Evolutionary conservation across 2,888 invertebrate species (phyloP).

Genomic region (Eremobia ochroleuca): DNA sequence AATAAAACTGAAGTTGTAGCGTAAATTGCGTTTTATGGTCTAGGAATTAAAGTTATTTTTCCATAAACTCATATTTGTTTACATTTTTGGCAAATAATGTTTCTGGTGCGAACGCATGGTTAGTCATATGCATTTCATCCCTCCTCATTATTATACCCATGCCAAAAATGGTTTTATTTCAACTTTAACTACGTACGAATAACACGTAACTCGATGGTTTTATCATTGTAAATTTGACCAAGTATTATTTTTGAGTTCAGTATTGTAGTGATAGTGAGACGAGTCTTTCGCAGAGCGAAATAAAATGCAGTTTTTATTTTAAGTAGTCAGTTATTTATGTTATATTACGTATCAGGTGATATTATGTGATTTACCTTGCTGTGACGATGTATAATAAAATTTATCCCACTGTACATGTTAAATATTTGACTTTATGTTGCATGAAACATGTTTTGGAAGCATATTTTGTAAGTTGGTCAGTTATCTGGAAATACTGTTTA

Average conservation of each 20-base stretch:
- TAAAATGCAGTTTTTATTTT: slow-evolving; percentile 76
- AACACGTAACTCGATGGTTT: slow-evolving; percentile 47
- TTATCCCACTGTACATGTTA: slow-evolving; percentile 61
- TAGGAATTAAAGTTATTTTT: no score
- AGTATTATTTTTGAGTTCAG: slow-evolving; percentile 78
- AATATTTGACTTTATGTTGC: slow-evolving; percentile 55
- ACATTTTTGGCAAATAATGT: no score
- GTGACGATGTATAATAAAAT: slow-evolving; percentile 80
- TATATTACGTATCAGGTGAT: slow-evolving; percentile 82
- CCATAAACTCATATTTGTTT: no score
- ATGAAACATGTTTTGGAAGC: slow-evolving; percentile 33
- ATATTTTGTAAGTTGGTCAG: slow-evolving; percentile 58
- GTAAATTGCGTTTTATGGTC: no score
- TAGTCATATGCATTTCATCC: slow-evolving; percentile 2
- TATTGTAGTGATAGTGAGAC: slow-evolving; percentile 83
- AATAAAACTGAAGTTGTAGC: no score
- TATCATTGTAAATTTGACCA: slow-evolving; percentile 64
- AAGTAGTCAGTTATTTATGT: slow-evolving; percentile 76
- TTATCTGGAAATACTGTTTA: slow-evolving; percentile 58
- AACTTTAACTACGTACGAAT: slow-evolving; percentile 23
- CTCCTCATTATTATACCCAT: background rate
- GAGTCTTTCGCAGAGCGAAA: slow-evolving; percentile 86
- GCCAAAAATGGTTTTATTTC: slow-evolving; percentile 1
- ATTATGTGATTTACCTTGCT: slow-evolving; percentile 89
- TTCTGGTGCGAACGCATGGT: background rate